These are phyloP conservation scores for Orchestes rusci DNA, from an alignment of 2,888 invertebrate genomes.

Conservation along the genomic window DNA sequence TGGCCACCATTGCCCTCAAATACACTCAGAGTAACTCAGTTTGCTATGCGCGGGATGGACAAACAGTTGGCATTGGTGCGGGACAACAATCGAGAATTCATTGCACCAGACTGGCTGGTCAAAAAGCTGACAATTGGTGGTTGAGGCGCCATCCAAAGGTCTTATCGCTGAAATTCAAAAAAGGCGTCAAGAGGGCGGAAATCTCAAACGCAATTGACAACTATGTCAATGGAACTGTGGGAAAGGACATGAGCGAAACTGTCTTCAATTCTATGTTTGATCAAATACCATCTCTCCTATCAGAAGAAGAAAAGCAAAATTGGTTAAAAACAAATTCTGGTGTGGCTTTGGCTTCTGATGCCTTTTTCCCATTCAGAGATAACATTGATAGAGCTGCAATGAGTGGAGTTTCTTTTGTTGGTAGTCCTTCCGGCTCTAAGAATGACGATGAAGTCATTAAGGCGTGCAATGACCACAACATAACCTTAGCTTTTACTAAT, in stretches of 20 bases:
- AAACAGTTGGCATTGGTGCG: conserved; percentile 91
- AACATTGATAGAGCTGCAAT: conserved; percentile 88
- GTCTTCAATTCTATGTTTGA: conserved; percentile 72
- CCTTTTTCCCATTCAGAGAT: conserved; percentile 98
- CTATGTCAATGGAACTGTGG: conserved; percentile 84
- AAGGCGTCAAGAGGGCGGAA: conserved; percentile 81
- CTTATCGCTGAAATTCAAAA: conserved; percentile 72
- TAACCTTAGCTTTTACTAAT: conserved; percentile 82
- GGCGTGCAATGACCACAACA: conserved; percentile 88
- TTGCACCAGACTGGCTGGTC: conserved; percentile 90
- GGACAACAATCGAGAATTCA: conserved; percentile 98
- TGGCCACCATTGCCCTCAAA: conserved; percentile 93
- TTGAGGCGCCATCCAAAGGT: conserved; percentile 87
- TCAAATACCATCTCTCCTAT: conserved; percentile 62
- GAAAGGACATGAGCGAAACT: conserved; percentile 72
- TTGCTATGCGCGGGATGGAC: conserved; percentile 89
- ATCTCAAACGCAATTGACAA: conserved; percentile 94
- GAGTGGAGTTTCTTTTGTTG: conserved; percentile 93
- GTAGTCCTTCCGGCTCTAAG: conserved; percentile 88
- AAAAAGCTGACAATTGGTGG: conserved; percentile 99
- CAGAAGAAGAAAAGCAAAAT: conserved; percentile 55
- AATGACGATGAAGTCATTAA: conserved; percentile 85
- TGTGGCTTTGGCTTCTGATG: conserved; percentile 89
- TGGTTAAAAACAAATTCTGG: conserved; percentile 67
- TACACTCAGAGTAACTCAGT: conserved; percentile 99